A percentile compares a stretch with the other conserved stretches of the same genome.
Conservation (phyloP, 1,140 invertebrate species). For the Stegodyphus dumicola region DNA sequence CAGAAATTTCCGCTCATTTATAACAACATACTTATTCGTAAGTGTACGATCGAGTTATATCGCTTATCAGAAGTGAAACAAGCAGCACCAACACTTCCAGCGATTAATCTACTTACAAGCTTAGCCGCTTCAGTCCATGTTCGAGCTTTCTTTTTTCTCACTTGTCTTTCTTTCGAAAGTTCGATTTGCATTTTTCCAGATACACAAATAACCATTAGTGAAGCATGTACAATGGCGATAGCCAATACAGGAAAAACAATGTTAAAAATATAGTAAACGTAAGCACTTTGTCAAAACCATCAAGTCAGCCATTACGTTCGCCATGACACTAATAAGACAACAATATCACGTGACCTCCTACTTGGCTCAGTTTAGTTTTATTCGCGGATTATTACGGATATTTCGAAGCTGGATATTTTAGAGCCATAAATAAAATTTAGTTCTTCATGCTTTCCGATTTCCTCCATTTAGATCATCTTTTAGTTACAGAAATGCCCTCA, state of each 20-base stretch:
- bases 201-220: slow-evolving; percentile 62
- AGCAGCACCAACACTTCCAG: not conserved
- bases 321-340: slow-evolving; percentile 62
- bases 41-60: too few relatives aligned
- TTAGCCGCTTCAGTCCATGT: slow-evolving; percentile 68
- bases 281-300: slow-evolving; percentile 55
- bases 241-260: slow-evolving; percentile 45
- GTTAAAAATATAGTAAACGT: slow-evolving; percentile 51
- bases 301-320: slow-evolving; percentile 57
- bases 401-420: too few relatives aligned
- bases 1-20: too few relatives aligned
- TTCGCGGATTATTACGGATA: too few relatives aligned
- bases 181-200: slow-evolving; percentile 65
- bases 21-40: too few relatives aligned
- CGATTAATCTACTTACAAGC: slow-evolving; percentile 65
- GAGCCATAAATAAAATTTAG: too few relatives aligned
- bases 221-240: slow-evolving; percentile 45
- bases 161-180: slow-evolving; percentile 64
- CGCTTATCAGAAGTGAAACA: not conserved
- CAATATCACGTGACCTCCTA: slow-evolving; percentile 56
- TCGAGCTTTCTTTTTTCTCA: slow-evolving; percentile 66
- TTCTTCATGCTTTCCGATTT: too few relatives aligned
- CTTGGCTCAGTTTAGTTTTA: not conserved
- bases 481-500: too few relatives aligned
- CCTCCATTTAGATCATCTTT: too few relatives aligned